Conservation (phyloP, 2,113 vertebrate species). For the Tachysurus vachellii region DNA sequence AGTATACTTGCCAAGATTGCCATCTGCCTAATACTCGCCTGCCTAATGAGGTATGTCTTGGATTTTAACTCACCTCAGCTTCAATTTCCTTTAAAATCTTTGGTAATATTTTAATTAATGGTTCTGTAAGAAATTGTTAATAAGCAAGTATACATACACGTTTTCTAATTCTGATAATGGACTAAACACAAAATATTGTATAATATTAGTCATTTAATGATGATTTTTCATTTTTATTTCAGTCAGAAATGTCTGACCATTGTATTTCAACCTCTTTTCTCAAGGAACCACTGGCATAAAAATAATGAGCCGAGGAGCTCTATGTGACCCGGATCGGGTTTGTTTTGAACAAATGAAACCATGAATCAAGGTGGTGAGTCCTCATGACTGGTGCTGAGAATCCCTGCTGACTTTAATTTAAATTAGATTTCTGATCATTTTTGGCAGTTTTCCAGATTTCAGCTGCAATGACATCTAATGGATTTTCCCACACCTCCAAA, state of each 20-base stretch:
- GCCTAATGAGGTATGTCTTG: constrained; percentile 32
- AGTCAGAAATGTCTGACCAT: neutral
- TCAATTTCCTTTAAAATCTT: constrained; percentile 10
- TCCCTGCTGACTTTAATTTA: neutral
- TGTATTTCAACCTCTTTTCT: neutral
- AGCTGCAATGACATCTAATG: neutral
- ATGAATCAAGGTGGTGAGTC: neutral
- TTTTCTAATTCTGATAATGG: too few species aligned
- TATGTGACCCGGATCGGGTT: neutral
- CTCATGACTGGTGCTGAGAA: neutral
- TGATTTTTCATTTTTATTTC: neutral
- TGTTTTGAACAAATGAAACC: neutral
- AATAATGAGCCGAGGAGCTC: neutral
- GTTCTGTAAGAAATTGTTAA: neutral
- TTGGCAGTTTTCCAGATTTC: neutral
- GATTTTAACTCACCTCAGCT: neutral
- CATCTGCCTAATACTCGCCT: constrained; percentile 40
- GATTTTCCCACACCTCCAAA: neutral
- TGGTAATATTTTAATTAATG: neutral
- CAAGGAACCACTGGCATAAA: neutral
- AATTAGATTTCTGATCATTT: neutral
- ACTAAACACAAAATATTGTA: neutral
- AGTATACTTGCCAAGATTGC: constrained; percentile 20
- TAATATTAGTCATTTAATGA: neutral
- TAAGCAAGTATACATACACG: neutral